Percentiles rank a stretch among this genome's conserved stretches.
phyloP scores from a whole-genome alignment of 2,797 vertebrate genomes.

The Brachyalestes nurse region DNA sequence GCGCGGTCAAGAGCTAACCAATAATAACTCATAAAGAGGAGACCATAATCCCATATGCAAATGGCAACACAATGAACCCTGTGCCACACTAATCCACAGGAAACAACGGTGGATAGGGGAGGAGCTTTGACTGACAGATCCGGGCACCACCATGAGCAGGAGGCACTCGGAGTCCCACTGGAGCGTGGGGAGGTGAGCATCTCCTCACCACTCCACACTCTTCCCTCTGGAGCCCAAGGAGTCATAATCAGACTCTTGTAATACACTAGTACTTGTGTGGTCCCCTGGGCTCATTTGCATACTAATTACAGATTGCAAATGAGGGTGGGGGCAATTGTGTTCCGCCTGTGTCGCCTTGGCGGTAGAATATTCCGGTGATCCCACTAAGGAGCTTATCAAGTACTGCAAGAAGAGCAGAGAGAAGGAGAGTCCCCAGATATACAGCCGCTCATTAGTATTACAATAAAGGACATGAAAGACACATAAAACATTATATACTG shows the following conservation, averaged over 20 bases:
- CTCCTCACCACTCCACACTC: slow-evolving; percentile 57
- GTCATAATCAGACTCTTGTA: slow-evolving; percentile 99
- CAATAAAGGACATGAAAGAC: slow-evolving; percentile 98
- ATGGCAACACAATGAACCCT: slow-evolving; percentile 45
- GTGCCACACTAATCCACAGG: slow-evolving; percentile 42
- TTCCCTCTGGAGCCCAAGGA: slow-evolving; percentile 76
- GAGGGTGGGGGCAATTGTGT: slow-evolving; percentile 73
- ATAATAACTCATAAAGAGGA: slow-evolving; percentile 41
- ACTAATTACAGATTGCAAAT: slow-evolving; percentile 99
- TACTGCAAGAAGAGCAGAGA: slow-evolving; percentile 46
- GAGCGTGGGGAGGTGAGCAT: slow-evolving; percentile 53
- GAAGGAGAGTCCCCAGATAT: slow-evolving; percentile 82
- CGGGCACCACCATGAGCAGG: slow-evolving; percentile 40
- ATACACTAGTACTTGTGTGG: slow-evolving; percentile 99
- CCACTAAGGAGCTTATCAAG: slow-evolving; percentile 98
- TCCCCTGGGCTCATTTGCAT: slow-evolving; percentile 99
- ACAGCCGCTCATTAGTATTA: slow-evolving; percentile 96
- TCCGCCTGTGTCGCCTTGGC: slow-evolving; percentile 67
- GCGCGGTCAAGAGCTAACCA: slow-evolving; percentile 23
- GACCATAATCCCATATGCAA: slow-evolving; percentile 53
- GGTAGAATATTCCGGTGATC: slow-evolving; percentile 87
- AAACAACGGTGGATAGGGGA: slow-evolving; percentile 39
- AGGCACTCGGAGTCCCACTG: slow-evolving; percentile 42
- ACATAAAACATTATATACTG: slow-evolving; percentile 99
- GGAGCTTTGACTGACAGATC: slow-evolving; percentile 38